Percentiles rank a stretch among this genome's conserved stretches.
These are phyloP conservation scores for Mormyrus lacerda DNA, from an alignment of 2,113 vertebrate species.

Conservation along the genomic window DNA sequence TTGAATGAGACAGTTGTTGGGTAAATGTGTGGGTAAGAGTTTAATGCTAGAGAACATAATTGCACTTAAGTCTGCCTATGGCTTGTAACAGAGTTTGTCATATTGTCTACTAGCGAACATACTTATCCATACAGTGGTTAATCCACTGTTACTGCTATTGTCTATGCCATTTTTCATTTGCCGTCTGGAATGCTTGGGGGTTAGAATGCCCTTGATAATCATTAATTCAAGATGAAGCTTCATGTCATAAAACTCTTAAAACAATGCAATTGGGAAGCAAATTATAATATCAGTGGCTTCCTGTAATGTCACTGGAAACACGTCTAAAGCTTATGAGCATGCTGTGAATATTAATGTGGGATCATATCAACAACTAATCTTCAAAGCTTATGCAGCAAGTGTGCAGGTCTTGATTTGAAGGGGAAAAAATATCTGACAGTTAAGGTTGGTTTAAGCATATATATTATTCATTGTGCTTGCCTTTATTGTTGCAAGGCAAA, in stretches of 20 bases:
- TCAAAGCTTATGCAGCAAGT: conserved; percentile 6
- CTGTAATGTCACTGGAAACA: background rate
- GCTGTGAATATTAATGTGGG: background rate
- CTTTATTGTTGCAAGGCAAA: background rate
- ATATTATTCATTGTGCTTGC: background rate
- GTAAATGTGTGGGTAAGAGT: background rate
- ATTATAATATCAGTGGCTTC: background rate
- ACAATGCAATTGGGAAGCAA: background rate
- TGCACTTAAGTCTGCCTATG: background rate
- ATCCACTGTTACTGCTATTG: background rate
- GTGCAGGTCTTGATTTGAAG: background rate
- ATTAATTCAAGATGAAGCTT: background rate
- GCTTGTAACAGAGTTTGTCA: background rate
- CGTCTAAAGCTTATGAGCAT: background rate
- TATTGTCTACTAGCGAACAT: background rate
- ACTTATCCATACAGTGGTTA: background rate
- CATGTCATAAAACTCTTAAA: background rate
- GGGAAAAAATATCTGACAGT: background rate
- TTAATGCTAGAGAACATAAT: background rate
- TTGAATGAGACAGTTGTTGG: background rate
- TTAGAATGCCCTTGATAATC: background rate
- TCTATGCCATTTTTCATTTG: background rate
- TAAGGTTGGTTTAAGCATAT: background rate
- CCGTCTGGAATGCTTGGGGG: background rate
- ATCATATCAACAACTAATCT: background rate